A percentile compares a stretch with the other conserved stretches of the same genome.
phyloP scores from a whole-genome alignment of 2,888 invertebrate genomes.

The Nymphalis urticae region DNA sequence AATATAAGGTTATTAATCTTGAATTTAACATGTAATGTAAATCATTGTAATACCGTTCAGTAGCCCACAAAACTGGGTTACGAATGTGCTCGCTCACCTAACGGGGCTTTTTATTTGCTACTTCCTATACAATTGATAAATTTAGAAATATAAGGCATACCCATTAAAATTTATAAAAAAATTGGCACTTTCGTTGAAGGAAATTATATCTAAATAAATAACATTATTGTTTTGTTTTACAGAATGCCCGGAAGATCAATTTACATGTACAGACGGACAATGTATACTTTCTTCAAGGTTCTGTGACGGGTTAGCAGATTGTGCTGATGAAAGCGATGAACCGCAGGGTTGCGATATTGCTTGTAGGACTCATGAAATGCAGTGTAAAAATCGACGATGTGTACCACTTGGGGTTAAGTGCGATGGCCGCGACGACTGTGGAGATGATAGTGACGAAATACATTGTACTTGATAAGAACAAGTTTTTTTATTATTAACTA shows the following conservation, averaged over 20 bases:
- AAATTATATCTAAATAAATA: background rate
- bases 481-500: background rate
- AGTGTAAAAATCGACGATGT: conserved; percentile 81
- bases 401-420: conserved; percentile 83
- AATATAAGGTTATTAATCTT: background rate
- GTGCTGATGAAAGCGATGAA: conserved; percentile 86
- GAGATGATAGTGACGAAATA: conserved; percentile 86
- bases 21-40: conserved; percentile 8
- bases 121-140: conserved; percentile 29
- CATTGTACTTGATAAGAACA: conserved; percentile 55
- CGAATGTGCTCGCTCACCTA: conserved; percentile 60
- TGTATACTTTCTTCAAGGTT: conserved; percentile 84
- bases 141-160: background rate
- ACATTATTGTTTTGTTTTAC: conserved; percentile 38
- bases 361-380: conserved; percentile 78
- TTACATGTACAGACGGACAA: conserved; percentile 83
- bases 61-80: conserved; percentile 60
- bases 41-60: conserved; percentile 53
- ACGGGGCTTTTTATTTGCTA: conserved; percentile 53
- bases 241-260: conserved; percentile 75
- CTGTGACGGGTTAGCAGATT: conserved; percentile 86
- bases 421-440: conserved; percentile 85
- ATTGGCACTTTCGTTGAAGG: background rate
- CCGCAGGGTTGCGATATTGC: conserved; percentile 79
- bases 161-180: background rate